A percentile compares a stretch with the other conserved stretches of the same genome.
Conservation (phyloP, 1,140 invertebrate genomes). For the Drosophila paulistorum region DNA sequence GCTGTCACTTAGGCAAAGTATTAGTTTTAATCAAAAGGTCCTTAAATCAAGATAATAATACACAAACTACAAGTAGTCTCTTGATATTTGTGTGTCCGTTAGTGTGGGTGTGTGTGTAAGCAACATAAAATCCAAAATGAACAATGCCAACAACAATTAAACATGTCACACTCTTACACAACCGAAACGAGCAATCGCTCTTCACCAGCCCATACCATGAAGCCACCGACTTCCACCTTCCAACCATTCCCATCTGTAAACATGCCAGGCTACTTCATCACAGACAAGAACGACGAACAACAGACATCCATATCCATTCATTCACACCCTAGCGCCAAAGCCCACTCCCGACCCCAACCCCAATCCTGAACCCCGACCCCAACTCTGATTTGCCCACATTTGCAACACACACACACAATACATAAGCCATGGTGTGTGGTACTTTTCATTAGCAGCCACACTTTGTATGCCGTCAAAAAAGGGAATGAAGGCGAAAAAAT, state of each 20-base stretch:
- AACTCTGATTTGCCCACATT: slow-evolving; percentile 19
- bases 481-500: slow-evolving; percentile 25
- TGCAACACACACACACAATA: slow-evolving; percentile 5
- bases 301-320: slow-evolving; percentile 49
- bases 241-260: slow-evolving; percentile 13
- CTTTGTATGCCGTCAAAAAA: slow-evolving; percentile 44
- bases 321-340: slow-evolving; percentile 37
- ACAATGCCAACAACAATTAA: slow-evolving; percentile 42
- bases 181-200: slow-evolving; percentile 22
- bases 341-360: slow-evolving; percentile 21
- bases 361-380: slow-evolving; percentile 25
- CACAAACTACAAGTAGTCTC: background rate
- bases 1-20: background rate
- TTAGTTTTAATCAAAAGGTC: background rate
- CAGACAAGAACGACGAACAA: slow-evolving; percentile 20
- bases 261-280: slow-evolving; percentile 39
- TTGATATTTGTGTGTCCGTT: background rate
- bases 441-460: slow-evolving; percentile 77
- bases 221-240: background rate
- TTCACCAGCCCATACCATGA: background rate
- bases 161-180: slow-evolving; percentile 19
- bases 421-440: slow-evolving; percentile 34
- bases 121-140: slow-evolving; percentile 23
- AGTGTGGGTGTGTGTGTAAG: background rate
- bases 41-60: background rate